These are phyloP conservation scores for Chymomyza caudatula DNA, from an alignment of 2,888 invertebrate species.

Conservation along the genomic window DNA sequence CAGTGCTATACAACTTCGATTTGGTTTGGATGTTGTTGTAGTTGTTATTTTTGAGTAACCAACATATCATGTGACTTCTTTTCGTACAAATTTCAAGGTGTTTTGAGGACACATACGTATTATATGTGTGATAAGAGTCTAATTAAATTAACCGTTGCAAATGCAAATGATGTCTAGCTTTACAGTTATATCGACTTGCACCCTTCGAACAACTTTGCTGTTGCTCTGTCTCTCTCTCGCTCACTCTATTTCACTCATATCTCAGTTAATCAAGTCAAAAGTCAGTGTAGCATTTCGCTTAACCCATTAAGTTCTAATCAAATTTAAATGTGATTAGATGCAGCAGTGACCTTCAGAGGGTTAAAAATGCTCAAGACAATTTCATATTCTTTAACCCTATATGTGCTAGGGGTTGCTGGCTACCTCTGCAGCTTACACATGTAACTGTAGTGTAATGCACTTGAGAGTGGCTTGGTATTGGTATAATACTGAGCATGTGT, in stretches of 20 bases:
- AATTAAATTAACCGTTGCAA: not conserved
- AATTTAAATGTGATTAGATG: slow-evolving; percentile 51
- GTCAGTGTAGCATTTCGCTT: slow-evolving; percentile 25
- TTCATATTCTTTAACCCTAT: slow-evolving; percentile 35
- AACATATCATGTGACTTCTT: slow-evolving; percentile 35
- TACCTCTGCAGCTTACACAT: slow-evolving; percentile 36
- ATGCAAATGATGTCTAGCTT: not conserved
- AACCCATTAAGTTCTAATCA: slow-evolving; percentile 67
- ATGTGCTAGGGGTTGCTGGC: slow-evolving; percentile 28
- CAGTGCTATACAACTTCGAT: not conserved
- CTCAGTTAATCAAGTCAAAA: not conserved
- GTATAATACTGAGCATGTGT: slow-evolving; percentile 3
- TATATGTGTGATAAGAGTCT: slow-evolving; percentile 2
- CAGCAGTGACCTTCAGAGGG: slow-evolving; percentile 33
- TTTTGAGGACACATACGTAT: slow-evolving; percentile 42
- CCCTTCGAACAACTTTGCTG: no score
- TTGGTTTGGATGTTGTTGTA: not conserved
- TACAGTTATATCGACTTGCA: no score
- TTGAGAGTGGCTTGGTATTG: slow-evolving; percentile 23
- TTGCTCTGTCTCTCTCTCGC: no score
- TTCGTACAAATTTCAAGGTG: slow-evolving; percentile 37
- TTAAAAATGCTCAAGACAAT: slow-evolving; percentile 9
- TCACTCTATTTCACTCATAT: not conserved
- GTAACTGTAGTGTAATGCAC: slow-evolving; percentile 42
- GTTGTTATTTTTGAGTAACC: not conserved